These are phyloP conservation scores for Brachyalestes nurse DNA, from an alignment of 2,797 vertebrate genomes.

Conservation along the genomic window DNA sequence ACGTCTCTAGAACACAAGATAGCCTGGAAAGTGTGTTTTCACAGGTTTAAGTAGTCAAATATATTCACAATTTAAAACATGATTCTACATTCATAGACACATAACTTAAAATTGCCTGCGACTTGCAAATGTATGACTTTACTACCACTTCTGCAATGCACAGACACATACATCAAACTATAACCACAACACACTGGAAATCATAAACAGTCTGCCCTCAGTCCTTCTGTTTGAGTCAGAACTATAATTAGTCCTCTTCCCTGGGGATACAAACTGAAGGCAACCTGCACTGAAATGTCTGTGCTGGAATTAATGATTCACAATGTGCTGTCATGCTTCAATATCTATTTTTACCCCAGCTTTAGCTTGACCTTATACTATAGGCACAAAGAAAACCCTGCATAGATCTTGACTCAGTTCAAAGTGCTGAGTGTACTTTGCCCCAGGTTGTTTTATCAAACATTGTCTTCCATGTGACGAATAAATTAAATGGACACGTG, in stretches of 20 bases:
- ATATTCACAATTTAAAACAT: constrained; percentile 4
- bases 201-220: constrained; percentile 53
- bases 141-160: constrained; percentile 5
- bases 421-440: constrained; percentile 27
- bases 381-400: constrained; percentile 28
- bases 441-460: background rate
- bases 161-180: constrained; percentile 7
- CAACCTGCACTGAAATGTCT: constrained; percentile 60
- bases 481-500: background rate
- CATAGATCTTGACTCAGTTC: constrained; percentile 29
- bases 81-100: constrained; percentile 1
- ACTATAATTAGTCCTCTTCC: constrained; percentile 65
- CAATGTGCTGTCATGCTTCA: constrained; percentile 56
- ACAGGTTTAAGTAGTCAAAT: background rate
- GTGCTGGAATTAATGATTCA: constrained; percentile 67
- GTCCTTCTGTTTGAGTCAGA: constrained; percentile 50
- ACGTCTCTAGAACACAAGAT: too few relatives aligned
- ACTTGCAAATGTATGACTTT: constrained; percentile 17
- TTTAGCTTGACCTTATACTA: constrained; percentile 35
- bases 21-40: too few relatives aligned
- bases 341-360: constrained; percentile 61
- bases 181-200: constrained; percentile 29
- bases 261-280: constrained; percentile 55
- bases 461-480: background rate
- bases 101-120: background rate